Percentiles rank a stretch among this genome's conserved stretches.
phyloP scores from a whole-genome alignment of 2,888 invertebrate species.

The Orthonychiurus folsomi region DNA sequence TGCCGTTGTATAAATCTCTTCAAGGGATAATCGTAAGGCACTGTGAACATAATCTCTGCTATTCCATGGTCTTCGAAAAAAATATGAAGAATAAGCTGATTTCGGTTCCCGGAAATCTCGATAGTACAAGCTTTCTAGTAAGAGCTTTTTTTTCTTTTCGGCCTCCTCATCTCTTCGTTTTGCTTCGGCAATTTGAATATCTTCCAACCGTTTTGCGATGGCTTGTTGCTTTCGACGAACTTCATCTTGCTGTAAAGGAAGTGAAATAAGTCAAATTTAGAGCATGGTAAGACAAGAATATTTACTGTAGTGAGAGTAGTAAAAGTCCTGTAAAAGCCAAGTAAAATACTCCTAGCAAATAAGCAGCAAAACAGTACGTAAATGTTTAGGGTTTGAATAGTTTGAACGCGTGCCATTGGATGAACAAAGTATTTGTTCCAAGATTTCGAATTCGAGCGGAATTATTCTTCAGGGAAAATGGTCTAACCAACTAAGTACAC shows the following conservation, averaged over 20 bases:
- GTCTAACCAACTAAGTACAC: no score
- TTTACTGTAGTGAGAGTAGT: no score
- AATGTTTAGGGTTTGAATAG: no score
- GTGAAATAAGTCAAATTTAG: neutral
- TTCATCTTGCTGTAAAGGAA: slow-evolving; percentile 31
- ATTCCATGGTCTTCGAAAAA: slow-evolving; percentile 25
- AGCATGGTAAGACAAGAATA: no score
- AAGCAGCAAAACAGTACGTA: no score
- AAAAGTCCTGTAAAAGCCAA: no score
- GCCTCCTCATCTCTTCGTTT: slow-evolving; percentile 32
- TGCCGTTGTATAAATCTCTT: slow-evolving; percentile 34
- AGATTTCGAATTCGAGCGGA: no score
- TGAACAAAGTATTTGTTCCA: no score
- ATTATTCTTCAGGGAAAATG: no score
- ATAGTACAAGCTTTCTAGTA: slow-evolving; percentile 13
- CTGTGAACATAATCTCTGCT: slow-evolving; percentile 36
- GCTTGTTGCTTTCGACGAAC: slow-evolving; percentile 26
- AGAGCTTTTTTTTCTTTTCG: slow-evolving; percentile 21
- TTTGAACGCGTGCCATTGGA: no score
- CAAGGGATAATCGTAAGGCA: slow-evolving; percentile 25
- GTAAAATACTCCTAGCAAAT: no score
- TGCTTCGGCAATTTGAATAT: slow-evolving; percentile 36
- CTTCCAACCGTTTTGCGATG: slow-evolving; percentile 32
- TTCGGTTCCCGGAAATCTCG: neutral
- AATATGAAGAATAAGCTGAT: slow-evolving; percentile 18